Conservation (phyloP, 2,888 invertebrate species). For the Atethmia centrago region DNA sequence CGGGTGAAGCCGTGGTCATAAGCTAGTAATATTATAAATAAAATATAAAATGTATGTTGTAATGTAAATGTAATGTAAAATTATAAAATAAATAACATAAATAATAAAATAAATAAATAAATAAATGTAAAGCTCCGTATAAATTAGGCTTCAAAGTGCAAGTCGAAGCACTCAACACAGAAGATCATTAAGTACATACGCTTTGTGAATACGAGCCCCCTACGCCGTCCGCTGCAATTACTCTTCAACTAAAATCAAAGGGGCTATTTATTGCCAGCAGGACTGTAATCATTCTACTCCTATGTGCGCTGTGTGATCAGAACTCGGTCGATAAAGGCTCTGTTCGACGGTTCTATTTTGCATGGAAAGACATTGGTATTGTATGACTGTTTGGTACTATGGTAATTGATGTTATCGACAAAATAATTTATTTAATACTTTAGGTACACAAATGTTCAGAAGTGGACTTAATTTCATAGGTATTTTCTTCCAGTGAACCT, state of each 20-base stretch:
- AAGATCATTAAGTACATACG: constrained; percentile 22
- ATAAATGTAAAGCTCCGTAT: constrained; percentile 3
- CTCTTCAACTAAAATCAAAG: constrained; percentile 63
- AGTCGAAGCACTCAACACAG: constrained; percentile 9
- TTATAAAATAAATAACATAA: no score
- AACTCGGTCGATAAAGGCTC: constrained; percentile 18
- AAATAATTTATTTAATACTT: no score
- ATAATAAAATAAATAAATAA: no score
- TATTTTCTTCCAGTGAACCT: no score
- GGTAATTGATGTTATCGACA: background rate
- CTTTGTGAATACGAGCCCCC: constrained; percentile 49
- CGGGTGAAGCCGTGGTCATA: no score
- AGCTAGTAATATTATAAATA: no score
- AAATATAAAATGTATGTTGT: no score
- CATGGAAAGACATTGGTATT: background rate
- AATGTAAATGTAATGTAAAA: no score
- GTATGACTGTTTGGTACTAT: background rate
- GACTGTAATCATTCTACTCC: constrained; percentile 51
- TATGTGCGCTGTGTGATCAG: constrained; percentile 25
- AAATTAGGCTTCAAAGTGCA: constrained; percentile 37
- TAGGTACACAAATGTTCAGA: no score
- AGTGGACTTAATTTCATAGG: no score
- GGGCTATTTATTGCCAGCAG: constrained; percentile 50
- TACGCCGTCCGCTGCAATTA: constrained; percentile 54
- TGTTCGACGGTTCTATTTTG: constrained; percentile 8